Evolutionary conservation across 2,888 invertebrate genomes (phyloP), one percentile per base, ranked within the genome.

Genomic region (Eupithecia abbreviata): DNA sequence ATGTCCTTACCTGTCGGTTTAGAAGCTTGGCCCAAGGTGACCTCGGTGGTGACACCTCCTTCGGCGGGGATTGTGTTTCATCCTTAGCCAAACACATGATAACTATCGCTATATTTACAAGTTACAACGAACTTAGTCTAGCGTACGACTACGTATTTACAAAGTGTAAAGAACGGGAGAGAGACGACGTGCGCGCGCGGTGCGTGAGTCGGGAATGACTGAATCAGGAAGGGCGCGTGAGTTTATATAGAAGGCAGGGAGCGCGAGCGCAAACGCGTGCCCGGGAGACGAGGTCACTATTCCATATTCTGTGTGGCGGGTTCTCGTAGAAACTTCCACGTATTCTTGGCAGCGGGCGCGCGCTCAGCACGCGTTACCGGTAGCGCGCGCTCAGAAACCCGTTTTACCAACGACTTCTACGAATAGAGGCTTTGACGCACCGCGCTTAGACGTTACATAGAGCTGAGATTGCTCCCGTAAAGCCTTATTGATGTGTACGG

Each of bases 21-120:
- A 95, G 87, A 88, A 95, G 93, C 91, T 96, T 95, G 82, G 95
- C 93, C 95, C 95, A 96, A 76, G 96, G 96, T 77, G 96, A 96
- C 79, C 94, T 94, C 81, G 95, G 95, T 77, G 94, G 90, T 80
- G 86, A 85, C 79, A 87, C 91, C 91, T 93, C 93, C 87, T 92
- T 92, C 84, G 89, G 90, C 84, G 92, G 92, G 79, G 94, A 92
- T 84, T 92, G 89, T 79, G 89, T 89, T 82, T 91, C 89, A 86
- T 95, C 93, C 90, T 95, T 95, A 90, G 91, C 90, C 85, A 96
- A 91, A 92, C 96, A 96, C 96, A 96, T 96, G 81, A 89, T 91
- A 85, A 86, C 78, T 82, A 80, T 86, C 86, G 81, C 78, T 80
- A 83, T 86, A 88, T 88, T 87, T 89, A 89, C 86, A 87, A 88